These are phyloP conservation scores for Pangasianodon gigas DNA, from an alignment of 2,113 vertebrate genomes.

Conservation along the genomic window DNA sequence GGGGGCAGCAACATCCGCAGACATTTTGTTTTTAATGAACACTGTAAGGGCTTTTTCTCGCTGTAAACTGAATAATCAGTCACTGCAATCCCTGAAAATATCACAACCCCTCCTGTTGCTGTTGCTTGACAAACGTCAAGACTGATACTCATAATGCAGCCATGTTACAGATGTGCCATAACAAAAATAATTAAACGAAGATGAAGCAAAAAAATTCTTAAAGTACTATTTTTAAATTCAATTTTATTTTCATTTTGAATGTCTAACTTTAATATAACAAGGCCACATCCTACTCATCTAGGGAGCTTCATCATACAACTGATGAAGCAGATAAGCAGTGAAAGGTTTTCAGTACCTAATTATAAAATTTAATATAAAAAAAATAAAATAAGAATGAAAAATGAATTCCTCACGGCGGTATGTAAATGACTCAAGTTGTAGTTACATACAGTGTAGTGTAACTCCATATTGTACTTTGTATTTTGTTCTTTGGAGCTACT, in stretches of 20 bases:
- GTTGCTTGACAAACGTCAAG: neutral
- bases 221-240: neutral
- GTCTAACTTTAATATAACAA: neutral
- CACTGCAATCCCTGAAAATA: neutral
- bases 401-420: neutral
- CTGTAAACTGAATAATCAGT: neutral
- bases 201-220: neutral
- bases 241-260: neutral
- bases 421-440: neutral
- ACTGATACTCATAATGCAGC: neutral
- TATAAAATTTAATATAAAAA: neutral
- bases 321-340: neutral
- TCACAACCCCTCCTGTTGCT: neutral
- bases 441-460: neutral
- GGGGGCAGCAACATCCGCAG: conserved; percentile 65
- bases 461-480: neutral
- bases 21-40: neutral
- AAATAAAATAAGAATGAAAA: neutral
- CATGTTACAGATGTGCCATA: neutral
- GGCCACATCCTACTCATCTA: neutral
- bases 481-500: neutral
- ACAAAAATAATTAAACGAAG: neutral
- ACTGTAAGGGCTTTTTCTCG: neutral
- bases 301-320: neutral
- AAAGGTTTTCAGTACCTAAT: neutral